A percentile compares a stretch with the other conserved stretches of the same genome.
Evolutionary conservation across 2,888 invertebrate genomes (phyloP).

Genomic region (Ectropis crepuscularia): DNA sequence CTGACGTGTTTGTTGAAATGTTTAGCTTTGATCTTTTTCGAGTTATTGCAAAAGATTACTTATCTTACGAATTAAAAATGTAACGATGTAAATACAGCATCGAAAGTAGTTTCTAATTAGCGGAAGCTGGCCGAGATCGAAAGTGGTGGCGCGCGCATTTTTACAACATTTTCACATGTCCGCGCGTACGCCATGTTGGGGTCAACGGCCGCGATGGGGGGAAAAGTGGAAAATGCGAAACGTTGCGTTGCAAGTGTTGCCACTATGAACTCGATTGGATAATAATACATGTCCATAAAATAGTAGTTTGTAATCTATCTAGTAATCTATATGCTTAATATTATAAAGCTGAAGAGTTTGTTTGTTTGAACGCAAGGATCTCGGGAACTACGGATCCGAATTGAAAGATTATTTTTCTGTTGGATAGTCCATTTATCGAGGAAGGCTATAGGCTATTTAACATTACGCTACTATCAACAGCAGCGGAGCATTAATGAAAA

Average conservation of each 20-base stretch:
- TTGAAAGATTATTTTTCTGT: no score
- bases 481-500: no score
- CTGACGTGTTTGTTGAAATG: neutral
- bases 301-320: no score
- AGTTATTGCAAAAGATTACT: slow-evolving; percentile 17
- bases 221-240: slow-evolving; percentile 50
- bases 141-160: slow-evolving; percentile 60
- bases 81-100: slow-evolving; percentile 33
- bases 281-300: no score
- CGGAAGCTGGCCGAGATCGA: slow-evolving; percentile 60
- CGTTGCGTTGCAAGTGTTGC: slow-evolving; percentile 20
- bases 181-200: slow-evolving; percentile 44
- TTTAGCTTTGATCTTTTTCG: neutral
- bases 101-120: slow-evolving; percentile 51
- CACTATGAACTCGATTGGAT: slow-evolving; percentile 34
- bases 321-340: no score
- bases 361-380: no score
- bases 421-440: no score
- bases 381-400: no score
- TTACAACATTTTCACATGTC: slow-evolving; percentile 66
- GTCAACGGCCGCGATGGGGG: slow-evolving; percentile 45
- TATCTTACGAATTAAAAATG: slow-evolving; percentile 16
- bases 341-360: no score
- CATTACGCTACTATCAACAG: no score
- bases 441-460: no score